These are phyloP conservation scores for Oscheius sp. DNA, from an alignment of 2,888 invertebrate genomes.

Conservation along the genomic window DNA sequence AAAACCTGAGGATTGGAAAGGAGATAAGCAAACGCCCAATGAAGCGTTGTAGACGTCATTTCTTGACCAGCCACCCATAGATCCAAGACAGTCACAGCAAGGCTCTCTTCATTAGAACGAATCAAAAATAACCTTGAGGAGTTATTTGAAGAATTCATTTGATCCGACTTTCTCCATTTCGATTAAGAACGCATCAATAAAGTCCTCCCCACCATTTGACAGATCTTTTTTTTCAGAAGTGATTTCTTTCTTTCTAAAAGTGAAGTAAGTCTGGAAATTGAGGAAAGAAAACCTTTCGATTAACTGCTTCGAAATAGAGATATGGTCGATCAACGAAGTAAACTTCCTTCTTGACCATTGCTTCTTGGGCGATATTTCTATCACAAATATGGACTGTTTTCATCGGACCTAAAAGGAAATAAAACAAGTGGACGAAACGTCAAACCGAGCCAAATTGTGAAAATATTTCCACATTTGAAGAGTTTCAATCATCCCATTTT, in stretches of 20 bases:
- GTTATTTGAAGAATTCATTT: not conserved
- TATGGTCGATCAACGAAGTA: conserved; percentile 6
- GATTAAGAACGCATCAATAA: conserved; percentile 5
- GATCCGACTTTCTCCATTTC: not conserved
- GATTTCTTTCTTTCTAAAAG: conserved; percentile 8
- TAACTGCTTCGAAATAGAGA: not conserved
- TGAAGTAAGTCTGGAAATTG: not conserved
- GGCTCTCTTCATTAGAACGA: conserved; percentile 3
- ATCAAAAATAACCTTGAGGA: too few species aligned
- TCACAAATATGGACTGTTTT: conserved; percentile 17
- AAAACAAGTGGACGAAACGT: too few species aligned
- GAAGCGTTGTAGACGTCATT: conserved; percentile 48
- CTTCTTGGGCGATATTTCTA: conserved; percentile 4
- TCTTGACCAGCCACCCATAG: conserved; percentile 57
- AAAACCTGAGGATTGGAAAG: conserved; percentile 24
- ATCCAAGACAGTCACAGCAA: conserved; percentile 34
- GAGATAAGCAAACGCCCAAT: conserved; percentile 45
- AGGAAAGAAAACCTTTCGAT: not conserved
- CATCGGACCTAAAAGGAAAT: too few species aligned
- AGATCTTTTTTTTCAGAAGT: not conserved
- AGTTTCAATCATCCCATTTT: too few species aligned
- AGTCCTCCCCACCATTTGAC: not conserved
- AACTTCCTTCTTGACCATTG: conserved; percentile 22
- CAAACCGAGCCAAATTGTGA: too few species aligned
- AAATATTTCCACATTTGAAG: conserved; percentile 13